phyloP scores from a whole-genome alignment of 2,797 vertebrate genomes.

The Mormyrus hasselquistii region DNA sequence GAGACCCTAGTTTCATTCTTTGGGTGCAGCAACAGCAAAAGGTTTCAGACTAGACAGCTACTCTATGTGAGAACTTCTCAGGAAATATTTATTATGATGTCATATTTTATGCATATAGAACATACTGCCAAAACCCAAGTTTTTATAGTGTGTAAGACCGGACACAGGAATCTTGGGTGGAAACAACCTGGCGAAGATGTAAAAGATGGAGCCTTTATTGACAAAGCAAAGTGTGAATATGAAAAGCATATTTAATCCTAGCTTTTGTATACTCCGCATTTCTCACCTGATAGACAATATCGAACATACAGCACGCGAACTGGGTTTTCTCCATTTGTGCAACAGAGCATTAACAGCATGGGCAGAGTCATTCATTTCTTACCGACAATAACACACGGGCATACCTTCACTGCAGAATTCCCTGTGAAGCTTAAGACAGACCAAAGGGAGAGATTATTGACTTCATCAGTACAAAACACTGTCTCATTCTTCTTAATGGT shows the following conservation, averaged over 20 bases:
- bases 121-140: background rate
- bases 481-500: slow-evolving; percentile 40
- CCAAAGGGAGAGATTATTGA: background rate
- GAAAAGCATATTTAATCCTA: background rate
- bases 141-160: background rate
- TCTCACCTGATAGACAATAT: background rate
- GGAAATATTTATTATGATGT: background rate
- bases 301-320: background rate
- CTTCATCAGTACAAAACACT: slow-evolving; percentile 37
- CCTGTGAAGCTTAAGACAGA: slow-evolving; percentile 20
- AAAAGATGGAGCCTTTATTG: background rate
- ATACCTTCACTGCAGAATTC: background rate
- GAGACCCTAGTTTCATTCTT: background rate
- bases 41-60: background rate
- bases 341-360: background rate
- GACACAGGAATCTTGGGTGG: background rate
- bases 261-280: background rate
- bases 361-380: background rate
- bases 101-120: background rate
- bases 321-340: background rate
- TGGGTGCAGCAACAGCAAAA: background rate
- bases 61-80: background rate
- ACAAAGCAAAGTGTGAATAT: background rate
- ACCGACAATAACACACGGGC: background rate
- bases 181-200: background rate